phyloP scores from a whole-genome alignment of 2,888 invertebrate genomes.

The Dryobota labecula region DNA sequence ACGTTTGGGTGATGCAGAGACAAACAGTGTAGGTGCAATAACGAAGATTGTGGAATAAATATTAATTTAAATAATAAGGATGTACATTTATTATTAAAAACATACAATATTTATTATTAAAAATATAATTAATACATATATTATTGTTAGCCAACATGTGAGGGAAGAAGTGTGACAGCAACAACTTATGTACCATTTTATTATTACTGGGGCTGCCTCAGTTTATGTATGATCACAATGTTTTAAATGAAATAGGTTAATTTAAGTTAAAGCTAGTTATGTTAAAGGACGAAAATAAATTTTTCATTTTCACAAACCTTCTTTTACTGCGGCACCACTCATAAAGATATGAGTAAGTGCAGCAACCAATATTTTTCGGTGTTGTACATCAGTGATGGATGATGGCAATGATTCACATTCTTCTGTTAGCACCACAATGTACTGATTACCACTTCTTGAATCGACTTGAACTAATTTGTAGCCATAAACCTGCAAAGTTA shows the following conservation, averaged over 20 bases:
- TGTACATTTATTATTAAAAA: too few species aligned
- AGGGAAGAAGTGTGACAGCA: not conserved
- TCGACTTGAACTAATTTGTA: slow-evolving; percentile 85
- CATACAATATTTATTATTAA: too few species aligned
- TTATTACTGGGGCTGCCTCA: not conserved
- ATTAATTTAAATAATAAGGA: not conserved
- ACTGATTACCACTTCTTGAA: slow-evolving; percentile 73
- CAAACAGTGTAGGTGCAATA: not conserved
- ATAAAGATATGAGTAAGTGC: slow-evolving; percentile 89
- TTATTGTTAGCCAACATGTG: not conserved
- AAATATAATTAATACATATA: too few species aligned
- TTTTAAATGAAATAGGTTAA: not conserved
- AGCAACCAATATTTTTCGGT: slow-evolving; percentile 82
- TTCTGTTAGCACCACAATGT: slow-evolving; percentile 78
- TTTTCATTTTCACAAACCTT: slow-evolving; percentile 78
- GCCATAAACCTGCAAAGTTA: slow-evolving; percentile 85
- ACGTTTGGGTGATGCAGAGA: not conserved
- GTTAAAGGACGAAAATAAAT: too few species aligned
- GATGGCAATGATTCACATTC: slow-evolving; percentile 75
- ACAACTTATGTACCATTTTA: too few species aligned
- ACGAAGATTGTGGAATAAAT: too few species aligned
- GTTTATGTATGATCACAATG: not conserved
- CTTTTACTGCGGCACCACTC: slow-evolving; percentile 85
- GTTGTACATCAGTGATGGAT: slow-evolving; percentile 68
- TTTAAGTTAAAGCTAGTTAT: too few species aligned